phyloP scores from a whole-genome alignment of 1,140 invertebrate genomes.

The Pogonomyrmex barbatus region DNA sequence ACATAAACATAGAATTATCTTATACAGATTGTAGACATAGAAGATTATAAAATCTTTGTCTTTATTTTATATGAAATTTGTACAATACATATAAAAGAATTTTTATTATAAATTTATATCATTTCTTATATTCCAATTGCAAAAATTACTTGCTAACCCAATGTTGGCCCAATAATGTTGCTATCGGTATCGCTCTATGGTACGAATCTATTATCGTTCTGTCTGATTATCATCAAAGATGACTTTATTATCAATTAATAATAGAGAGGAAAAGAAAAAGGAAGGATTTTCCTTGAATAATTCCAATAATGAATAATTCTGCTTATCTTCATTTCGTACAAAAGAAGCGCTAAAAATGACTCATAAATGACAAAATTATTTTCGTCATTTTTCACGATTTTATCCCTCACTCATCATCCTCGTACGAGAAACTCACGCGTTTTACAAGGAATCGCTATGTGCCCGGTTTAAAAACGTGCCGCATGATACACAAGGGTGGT shows the following conservation, averaged over 20 bases:
- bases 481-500: slow-evolving; percentile 59
- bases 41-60: not conserved
- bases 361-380: slow-evolving; percentile 53
- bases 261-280: not conserved
- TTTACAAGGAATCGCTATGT: slow-evolving; percentile 56
- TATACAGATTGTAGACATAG: no score
- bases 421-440: slow-evolving; percentile 44
- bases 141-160: not conserved
- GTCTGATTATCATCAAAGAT: not conserved
- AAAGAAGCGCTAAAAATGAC: not conserved
- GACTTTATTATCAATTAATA: not conserved
- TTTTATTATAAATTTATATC: not conserved
- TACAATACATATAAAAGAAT: no score
- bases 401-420: not conserved
- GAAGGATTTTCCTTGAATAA: not conserved
- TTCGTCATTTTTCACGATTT: slow-evolving; percentile 15
- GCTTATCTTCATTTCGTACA: not conserved
- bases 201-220: not conserved
- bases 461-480: slow-evolving; percentile 58
- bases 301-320: not conserved
- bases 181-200: not conserved
- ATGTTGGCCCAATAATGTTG: not conserved
- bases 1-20: not conserved
- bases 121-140: not conserved
- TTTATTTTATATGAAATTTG: not conserved